Evolutionary conservation across 2,113 vertebrate species (phyloP).

Genomic region (Eira barbara): DNA sequence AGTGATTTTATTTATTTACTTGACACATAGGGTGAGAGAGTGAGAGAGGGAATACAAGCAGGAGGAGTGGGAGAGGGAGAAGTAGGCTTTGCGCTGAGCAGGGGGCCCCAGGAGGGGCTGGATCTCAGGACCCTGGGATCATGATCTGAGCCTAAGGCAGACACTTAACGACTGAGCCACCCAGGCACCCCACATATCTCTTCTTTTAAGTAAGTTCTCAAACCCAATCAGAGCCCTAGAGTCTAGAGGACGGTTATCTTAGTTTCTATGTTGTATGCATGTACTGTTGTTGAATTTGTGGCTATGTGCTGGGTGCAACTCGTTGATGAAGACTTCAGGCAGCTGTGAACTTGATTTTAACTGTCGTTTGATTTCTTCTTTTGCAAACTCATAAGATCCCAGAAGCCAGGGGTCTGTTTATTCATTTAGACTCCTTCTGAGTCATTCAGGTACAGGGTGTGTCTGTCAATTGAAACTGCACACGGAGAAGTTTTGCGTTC

Average conservation of each 20-base stretch:
- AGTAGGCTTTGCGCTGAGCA: too few species aligned
- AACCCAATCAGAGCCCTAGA: background rate
- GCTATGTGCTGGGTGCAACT: background rate
- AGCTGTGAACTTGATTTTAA: slow-evolving; percentile 75
- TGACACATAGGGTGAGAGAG: too few species aligned
- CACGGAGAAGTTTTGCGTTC: slow-evolving; percentile 45
- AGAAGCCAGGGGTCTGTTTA: slow-evolving; percentile 74
- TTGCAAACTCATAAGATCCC: slow-evolving; percentile 70
- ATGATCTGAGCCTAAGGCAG: too few species aligned
- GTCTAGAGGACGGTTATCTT: background rate
- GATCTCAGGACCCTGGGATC: too few species aligned
- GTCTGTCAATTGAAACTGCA: slow-evolving; percentile 73
- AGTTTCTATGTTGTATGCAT: background rate
- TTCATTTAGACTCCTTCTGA: slow-evolving; percentile 75
- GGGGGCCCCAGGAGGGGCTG: too few species aligned
- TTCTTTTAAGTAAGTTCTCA: background rate
- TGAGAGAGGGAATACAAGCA: too few species aligned
- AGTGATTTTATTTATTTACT: too few species aligned
- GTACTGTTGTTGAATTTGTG: background rate
- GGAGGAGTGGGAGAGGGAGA: too few species aligned
- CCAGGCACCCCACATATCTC: background rate
- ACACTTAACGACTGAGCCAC: too few species aligned
- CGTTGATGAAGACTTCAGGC: background rate
- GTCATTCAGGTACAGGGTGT: slow-evolving; percentile 84
- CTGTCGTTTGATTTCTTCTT: slow-evolving; percentile 66